Evolutionary conservation across 2,888 invertebrate species (phyloP), one percentile per base, ranked within the genome.

Genomic region (Ctenicera cuprea): DNA sequence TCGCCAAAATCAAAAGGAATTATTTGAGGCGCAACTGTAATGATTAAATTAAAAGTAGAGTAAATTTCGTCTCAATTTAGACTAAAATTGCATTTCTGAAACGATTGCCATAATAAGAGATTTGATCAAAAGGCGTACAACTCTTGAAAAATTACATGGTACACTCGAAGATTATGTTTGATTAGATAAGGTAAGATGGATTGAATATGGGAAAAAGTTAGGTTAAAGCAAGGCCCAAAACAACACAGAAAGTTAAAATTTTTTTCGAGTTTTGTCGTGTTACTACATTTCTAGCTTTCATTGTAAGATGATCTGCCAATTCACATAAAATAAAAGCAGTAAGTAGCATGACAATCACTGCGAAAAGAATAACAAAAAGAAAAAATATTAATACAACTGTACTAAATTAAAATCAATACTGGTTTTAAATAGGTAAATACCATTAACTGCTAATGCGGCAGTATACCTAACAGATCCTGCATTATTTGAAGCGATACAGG

Each of bases 401-500:
- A 41, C 4, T 41, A 41, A 2, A 41, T 41, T 5, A 26, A 26
- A 26, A 26, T 26, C 26, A 3, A 41, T 4, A 41, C 2, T 14
- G 2, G 9, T 14, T 3, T 14, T 5, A 41, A 41, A 41, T n/a
- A 52, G 38, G 38, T 20, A 52, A 85, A 85, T 92, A 89, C 90
- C 89, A 80, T 89, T 89, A 11, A 90, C 89, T 62, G 83, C 82
- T 69, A 90, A 83, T 22, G 80, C 82, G 5, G 89, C 86, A 20
- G 89, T 88, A 77, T 87, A 86, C 76, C 87, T 88, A 20, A 87
- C 85, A 43, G 86, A 83, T 54, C 89, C 90, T 38, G 88, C 88
- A 43, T 82, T 80, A 82, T 90, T 90, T 66, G 85, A 86, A 1
- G 89, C 90, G 22, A 84, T 83, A 77, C 90, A 90, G 9, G 89